These are phyloP conservation scores for Lissonota sp. DNA, from an alignment of 2,888 invertebrate species.

Conservation along the genomic window DNA sequence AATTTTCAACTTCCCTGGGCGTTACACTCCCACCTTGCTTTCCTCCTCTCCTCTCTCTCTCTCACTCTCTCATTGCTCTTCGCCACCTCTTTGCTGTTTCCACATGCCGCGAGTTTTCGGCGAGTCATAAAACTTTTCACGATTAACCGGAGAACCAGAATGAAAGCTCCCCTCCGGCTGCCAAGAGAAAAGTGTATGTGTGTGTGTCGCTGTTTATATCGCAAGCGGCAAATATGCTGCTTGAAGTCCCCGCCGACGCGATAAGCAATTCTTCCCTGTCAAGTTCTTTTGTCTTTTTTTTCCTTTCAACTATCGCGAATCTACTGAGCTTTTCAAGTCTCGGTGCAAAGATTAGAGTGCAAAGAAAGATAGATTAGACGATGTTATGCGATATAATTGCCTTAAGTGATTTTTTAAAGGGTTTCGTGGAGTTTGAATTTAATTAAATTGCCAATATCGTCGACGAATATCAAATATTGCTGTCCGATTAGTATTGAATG, in stretches of 20 bases:
- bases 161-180: slow-evolving; percentile 38
- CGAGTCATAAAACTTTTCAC: slow-evolving; percentile 60
- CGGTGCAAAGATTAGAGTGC: slow-evolving; percentile 11
- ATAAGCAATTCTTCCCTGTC: slow-evolving; percentile 11
- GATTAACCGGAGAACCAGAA: slow-evolving; percentile 60
- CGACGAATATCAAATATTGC: too few species aligned
- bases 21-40: slow-evolving; percentile 1
- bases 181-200: background rate
- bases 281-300: background rate
- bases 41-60: slow-evolving; percentile 7
- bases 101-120: slow-evolving; percentile 40
- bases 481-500: too few species aligned
- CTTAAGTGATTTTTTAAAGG: too few species aligned
- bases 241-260: background rate
- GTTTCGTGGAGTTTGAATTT: too few species aligned
- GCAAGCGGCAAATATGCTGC: background rate
- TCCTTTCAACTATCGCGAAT: background rate
- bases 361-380: background rate
- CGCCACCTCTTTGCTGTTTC: slow-evolving; percentile 30
- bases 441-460: too few species aligned
- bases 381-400: too few species aligned
- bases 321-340: background rate
- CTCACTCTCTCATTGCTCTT: background rate
- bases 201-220: too few species aligned
- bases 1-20: slow-evolving; percentile 1